Base-by-base conservation (phyloP, 2,888 invertebrate genomes). In the Brachyopa scutellaris region DNA sequence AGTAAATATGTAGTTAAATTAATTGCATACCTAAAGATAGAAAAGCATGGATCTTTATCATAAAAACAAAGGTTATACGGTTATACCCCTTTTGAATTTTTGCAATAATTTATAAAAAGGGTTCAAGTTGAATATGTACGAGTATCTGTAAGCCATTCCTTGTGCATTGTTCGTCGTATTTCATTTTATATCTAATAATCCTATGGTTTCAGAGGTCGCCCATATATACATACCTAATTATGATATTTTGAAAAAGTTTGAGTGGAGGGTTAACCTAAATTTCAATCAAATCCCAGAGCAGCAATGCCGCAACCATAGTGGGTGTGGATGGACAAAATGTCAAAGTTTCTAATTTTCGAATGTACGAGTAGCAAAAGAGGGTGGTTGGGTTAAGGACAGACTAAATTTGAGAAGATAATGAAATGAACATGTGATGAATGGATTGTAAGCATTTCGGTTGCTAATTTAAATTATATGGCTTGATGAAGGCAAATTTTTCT, bases 401-500 rank as follows among this genome's bases (percentile, higher is more conserved):
- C 49, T 5, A 23, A 57, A 57, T 29, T 47, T 64, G 64, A 55
- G 53, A 55, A 26, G n/a, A 38, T 21, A 21, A 42, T 23, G 33
- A 64, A 55, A 42, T n/a, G 47, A 53, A 64, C 53, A 72, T 72
- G 51, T 61, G 51, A 61, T 53, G 61, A 66, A 74, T 69, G 36
- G 76, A 61, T 59, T 76, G 67, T 61, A n/a, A 45, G 26, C 49
- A 53, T 53, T 69, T 62, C 67, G 45, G 67, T 47, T 76, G 61
- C 67, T 69, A 76, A 76, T 76, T 76, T 67, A 53, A 76, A 76
- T 76, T 76, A 55, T 47, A 76, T 53, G 38, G 13, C 42, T 23
- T 29, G 53, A 36, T 36, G 72, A 36, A 36, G 72, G 59, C 9
- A 15, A 19, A 23, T 31, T 15, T 11, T 29, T 11, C 4, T 17